Base-by-base conservation (phyloP, 2,797 vertebrate genomes). In the Argyrosomus regius region DNA sequence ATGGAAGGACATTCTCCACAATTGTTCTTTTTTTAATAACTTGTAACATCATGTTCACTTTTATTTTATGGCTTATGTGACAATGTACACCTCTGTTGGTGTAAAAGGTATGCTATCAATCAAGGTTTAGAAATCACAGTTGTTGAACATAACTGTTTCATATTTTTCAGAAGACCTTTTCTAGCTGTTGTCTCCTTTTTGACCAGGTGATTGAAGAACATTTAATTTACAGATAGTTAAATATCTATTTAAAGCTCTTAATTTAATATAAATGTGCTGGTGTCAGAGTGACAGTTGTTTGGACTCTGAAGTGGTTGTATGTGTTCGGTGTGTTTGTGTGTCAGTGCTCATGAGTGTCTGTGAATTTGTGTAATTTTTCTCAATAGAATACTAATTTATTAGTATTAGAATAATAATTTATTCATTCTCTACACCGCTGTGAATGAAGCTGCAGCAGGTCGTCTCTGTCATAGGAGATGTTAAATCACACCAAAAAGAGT, bases 371-470 rank as follows among this genome's bases (percentile, higher is more conserved):
- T 59, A 0, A 26, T 63, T 73, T 52, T 28, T 66, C 17, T 49
- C 18, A 2, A 41, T 69, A 4, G 13, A 64, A 35, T 78, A n/a
- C 26, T 13, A 22, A 71, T 67, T 74, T 83, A 87, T 85, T 87
- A 22, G 22, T 22, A 22, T 22, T 69, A 4, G 11, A 64, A 35
- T 78, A n/a, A n/a, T 13, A 22, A 71, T 67, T 74, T 83, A 87
- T 85, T 87, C 82, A 63, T 84, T 89, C 26, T 84, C 6, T 56
- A 6, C 61, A 69, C 6, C 35, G 53, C 60, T 68, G 41, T 41
- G 54, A 75, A 65, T 58, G 3, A 71, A 69, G 56, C 28, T 48
- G 43, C n/a, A 64, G 66, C 41, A 31, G 31, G 24, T 6, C 54
- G 0, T 64, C 20, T 50, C 2, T 43, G 5, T 59, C 22, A 35